Evolutionary conservation across 1,140 invertebrate genomes (phyloP).

Genomic region (Drosophila burlai): DNA sequence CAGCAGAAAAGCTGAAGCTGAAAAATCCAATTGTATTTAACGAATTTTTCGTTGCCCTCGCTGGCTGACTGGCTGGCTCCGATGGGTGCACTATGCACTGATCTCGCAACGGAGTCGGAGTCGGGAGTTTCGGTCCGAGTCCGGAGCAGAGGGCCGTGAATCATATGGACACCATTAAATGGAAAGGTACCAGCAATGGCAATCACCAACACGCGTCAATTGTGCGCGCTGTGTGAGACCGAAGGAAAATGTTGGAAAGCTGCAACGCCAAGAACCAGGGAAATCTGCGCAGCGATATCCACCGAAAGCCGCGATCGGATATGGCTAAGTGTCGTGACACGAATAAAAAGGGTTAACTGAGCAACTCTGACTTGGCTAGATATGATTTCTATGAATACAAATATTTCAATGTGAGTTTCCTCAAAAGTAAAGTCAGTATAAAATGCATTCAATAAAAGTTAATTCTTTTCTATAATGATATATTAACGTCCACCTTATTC

Average conservation of each 20-base stretch:
- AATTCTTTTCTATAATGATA: not conserved
- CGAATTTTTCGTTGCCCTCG: slow-evolving; percentile 64
- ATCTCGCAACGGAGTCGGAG: not conserved
- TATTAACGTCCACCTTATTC: too few relatives aligned
- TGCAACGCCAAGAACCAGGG: slow-evolving; percentile 13
- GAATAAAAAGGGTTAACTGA: slow-evolving; percentile 6
- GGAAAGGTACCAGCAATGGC: slow-evolving; percentile 72
- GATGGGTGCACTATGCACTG: slow-evolving; percentile 26
- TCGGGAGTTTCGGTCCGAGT: slow-evolving; percentile 18
- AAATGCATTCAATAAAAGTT: too few relatives aligned
- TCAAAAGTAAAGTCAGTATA: not conserved
- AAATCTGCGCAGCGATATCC: slow-evolving; percentile 39
- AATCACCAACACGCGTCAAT: slow-evolving; percentile 82
- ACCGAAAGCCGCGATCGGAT: slow-evolving; percentile 19
- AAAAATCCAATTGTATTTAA: slow-evolving; percentile 83
- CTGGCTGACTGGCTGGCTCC: not conserved
- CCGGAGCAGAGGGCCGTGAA: slow-evolving; percentile 66
- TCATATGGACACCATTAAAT: slow-evolving; percentile 84
- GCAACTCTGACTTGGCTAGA: not conserved
- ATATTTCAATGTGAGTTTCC: not conserved
- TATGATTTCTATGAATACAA: not conserved
- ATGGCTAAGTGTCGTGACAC: slow-evolving; percentile 36
- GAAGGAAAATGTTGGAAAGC: slow-evolving; percentile 26
- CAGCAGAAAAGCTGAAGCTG: slow-evolving; percentile 49
- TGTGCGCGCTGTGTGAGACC: slow-evolving; percentile 75